These are phyloP conservation scores for Gonatopus flavifemur DNA, from an alignment of 1,140 invertebrate species.

Conservation along the genomic window DNA sequence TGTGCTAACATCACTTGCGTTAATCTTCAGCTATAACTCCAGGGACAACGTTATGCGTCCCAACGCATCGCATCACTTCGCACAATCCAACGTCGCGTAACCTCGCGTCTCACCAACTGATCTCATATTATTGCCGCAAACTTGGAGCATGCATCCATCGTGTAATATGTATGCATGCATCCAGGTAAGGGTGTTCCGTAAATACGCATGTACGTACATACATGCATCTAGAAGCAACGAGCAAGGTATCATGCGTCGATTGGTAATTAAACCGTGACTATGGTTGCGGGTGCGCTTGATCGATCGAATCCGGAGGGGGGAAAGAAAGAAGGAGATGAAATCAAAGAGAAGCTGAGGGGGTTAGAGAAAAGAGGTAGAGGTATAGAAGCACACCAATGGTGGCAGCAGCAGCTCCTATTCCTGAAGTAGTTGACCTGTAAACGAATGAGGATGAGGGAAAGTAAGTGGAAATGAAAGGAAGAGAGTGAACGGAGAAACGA, in stretches of 20 bases:
- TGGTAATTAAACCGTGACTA: conserved; percentile 30
- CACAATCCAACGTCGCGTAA: not conserved
- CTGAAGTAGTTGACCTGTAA: conserved; percentile 20
- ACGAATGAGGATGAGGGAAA: no score
- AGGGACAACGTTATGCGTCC: conserved; percentile 13
- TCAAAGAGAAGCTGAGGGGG: no score
- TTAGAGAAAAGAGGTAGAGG: no score
- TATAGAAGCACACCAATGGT: no score
- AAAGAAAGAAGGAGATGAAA: no score
- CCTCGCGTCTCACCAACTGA: conserved; percentile 20
- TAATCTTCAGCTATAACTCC: conserved; percentile 45
- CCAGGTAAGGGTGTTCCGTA: conserved; percentile 3
- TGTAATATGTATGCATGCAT: no score
- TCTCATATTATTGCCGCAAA: no score
- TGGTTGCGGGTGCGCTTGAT: conserved; percentile 15
- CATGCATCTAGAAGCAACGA: not conserved
- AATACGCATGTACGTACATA: not conserved
- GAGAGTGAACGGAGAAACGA: not conserved
- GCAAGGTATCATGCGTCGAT: conserved; percentile 32
- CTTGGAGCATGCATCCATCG: no score
- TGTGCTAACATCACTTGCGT: conserved; percentile 46
- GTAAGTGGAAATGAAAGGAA: conserved; percentile 8
- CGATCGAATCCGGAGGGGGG: conserved; percentile 13
- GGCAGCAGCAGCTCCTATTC: not conserved
- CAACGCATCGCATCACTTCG: conserved; percentile 7